These are phyloP conservation scores for Shargacucullia verbasci DNA, from an alignment of 2,888 invertebrate genomes.

Conservation along the genomic window DNA sequence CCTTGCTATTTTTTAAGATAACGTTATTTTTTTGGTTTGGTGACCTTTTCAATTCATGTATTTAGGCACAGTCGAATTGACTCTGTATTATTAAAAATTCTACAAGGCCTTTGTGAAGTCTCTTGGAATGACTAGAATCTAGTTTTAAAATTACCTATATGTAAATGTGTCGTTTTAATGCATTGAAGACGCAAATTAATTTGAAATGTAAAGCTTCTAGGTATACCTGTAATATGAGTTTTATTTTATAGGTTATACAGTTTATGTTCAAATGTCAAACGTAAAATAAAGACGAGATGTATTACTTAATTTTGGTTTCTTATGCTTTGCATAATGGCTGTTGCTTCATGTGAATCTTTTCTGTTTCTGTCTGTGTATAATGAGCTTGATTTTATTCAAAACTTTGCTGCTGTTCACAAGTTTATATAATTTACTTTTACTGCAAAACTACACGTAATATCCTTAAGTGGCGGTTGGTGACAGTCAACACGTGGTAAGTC, in stretches of 20 bases:
- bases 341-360: conserved; percentile 6
- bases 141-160: conserved; percentile 2
- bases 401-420: neutral
- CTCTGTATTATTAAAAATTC: no score
- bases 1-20: conserved; percentile 4
- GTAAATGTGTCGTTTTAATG: conserved; percentile 16
- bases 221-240: conserved; percentile 24
- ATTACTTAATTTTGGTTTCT: conserved; percentile 13
- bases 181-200: neutral
- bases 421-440: no score
- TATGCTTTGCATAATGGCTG: conserved; percentile 24
- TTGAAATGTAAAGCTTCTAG: neutral
- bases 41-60: no score
- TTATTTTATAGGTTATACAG: conserved; percentile 8
- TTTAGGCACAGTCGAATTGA: no score
- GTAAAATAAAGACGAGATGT: conserved; percentile 17
- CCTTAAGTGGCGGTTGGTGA: conserved; percentile 12
- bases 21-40: neutral
- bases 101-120: no score
- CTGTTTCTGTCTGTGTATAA: neutral
- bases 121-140: neutral
- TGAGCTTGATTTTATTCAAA: neutral
- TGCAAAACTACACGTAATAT: neutral
- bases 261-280: conserved; percentile 41
- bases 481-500: conserved; percentile 27